A percentile compares a stretch with the other conserved stretches of the same genome.
Conservation (phyloP, 2,888 invertebrate genomes). For the Amiota mariae region DNA sequence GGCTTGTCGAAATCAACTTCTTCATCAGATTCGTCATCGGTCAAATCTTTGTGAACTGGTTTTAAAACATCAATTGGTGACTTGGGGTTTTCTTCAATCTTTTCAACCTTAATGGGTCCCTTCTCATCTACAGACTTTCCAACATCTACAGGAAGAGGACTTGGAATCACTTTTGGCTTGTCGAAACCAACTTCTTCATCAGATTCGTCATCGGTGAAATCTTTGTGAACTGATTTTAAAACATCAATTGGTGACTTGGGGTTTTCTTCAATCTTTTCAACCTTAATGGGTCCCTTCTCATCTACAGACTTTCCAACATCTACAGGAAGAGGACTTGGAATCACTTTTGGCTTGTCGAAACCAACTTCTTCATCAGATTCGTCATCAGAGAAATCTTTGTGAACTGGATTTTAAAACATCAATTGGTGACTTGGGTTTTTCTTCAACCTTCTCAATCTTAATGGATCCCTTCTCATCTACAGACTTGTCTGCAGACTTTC, state of each 20-base stretch:
- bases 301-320: neutral
- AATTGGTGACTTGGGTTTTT: constrained; percentile 1
- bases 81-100: neutral
- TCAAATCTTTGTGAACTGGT: constrained; percentile 2
- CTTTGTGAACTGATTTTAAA: constrained; percentile 11
- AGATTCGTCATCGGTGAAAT: constrained; percentile 28
- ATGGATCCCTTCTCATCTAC: neutral
- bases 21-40: constrained; percentile 24
- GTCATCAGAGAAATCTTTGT: constrained; percentile 8
- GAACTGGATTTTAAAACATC: neutral
- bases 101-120: too few species aligned
- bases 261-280: constrained; percentile 30
- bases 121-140: too few species aligned
- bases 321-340: neutral
- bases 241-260: constrained; percentile 24
- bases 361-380: neutral
- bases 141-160: neutral
- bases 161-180: constrained; percentile 11
- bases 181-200: constrained; percentile 23
- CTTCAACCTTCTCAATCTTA: neutral
- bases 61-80: constrained; percentile 29
- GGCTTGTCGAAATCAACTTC: constrained; percentile 3
- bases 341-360: constrained; percentile 1
- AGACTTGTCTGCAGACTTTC: constrained; percentile 27
- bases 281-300: neutral